Conservation (phyloP, 2,113 vertebrate species). For the Noctilio leporinus region DNA sequence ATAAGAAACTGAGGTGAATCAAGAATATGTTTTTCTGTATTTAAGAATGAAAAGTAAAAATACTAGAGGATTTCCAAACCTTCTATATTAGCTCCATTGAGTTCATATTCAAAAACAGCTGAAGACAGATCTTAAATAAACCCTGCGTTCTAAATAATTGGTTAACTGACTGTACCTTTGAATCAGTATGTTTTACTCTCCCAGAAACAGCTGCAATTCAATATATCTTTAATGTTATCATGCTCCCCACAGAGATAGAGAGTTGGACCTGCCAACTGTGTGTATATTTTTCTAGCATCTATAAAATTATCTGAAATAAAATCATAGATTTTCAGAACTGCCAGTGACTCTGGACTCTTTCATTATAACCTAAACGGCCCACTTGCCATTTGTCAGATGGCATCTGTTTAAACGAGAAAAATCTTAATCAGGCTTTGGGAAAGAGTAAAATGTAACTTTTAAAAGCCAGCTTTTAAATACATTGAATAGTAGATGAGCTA, state of each 20-base stretch:
- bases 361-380: not conserved
- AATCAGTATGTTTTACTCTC: constrained; percentile 13
- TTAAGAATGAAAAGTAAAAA: constrained; percentile 40
- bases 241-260: not conserved
- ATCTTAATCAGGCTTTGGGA: not conserved
- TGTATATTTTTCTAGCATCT: constrained; percentile 22
- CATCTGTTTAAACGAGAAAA: constrained; percentile 4
- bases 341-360: not conserved
- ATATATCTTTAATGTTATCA: constrained; percentile 11
- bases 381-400: not conserved
- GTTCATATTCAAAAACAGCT: constrained; percentile 17
- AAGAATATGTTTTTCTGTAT: constrained; percentile 13
- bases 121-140: constrained; percentile 15
- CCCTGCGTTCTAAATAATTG: constrained; percentile 12
- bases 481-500: not conserved
- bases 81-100: not conserved
- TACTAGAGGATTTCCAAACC: not conserved
- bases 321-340: constrained; percentile 11
- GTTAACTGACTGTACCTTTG: not conserved
- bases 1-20: constrained; percentile 8
- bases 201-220: constrained; percentile 38
- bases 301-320: constrained; percentile 13
- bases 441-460: not conserved
- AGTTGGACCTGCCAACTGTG: not conserved
- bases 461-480: not conserved